phyloP scores from a whole-genome alignment of 2,113 vertebrate species.

The Herpailurus yagouaroundi region DNA sequence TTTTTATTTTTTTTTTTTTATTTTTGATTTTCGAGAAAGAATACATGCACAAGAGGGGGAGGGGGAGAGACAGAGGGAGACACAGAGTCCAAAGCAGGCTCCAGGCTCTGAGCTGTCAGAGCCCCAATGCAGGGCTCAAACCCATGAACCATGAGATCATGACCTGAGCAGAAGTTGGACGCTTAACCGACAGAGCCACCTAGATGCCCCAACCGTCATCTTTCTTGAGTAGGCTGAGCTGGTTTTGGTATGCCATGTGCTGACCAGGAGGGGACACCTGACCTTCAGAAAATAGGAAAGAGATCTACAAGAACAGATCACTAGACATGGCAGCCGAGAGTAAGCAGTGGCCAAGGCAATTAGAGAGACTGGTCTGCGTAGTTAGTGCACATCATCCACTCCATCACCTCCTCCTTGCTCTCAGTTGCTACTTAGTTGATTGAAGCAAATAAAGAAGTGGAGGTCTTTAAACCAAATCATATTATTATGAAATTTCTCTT shows the following conservation, averaged over 20 bases:
- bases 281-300: background rate
- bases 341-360: background rate
- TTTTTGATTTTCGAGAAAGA: no score
- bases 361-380: background rate
- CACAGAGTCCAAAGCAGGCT: no score
- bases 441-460: background rate
- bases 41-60: no score
- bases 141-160: no score
- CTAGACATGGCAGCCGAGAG: background rate
- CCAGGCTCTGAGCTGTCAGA: no score
- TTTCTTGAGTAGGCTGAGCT: background rate
- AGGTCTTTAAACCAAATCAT: background rate
- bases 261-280: background rate
- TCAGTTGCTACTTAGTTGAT: background rate
- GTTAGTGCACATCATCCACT: no score
- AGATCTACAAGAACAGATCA: background rate
- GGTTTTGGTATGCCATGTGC: background rate
- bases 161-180: no score
- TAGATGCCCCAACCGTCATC: accelerated
- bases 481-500: background rate
- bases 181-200: no score
- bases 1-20: no score
- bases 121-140: no score
- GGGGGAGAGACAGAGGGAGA: no score
- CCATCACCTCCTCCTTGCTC: background rate